phyloP scores from a whole-genome alignment of 2,113 vertebrate genomes.

The Burhinus oedicnemus region DNA sequence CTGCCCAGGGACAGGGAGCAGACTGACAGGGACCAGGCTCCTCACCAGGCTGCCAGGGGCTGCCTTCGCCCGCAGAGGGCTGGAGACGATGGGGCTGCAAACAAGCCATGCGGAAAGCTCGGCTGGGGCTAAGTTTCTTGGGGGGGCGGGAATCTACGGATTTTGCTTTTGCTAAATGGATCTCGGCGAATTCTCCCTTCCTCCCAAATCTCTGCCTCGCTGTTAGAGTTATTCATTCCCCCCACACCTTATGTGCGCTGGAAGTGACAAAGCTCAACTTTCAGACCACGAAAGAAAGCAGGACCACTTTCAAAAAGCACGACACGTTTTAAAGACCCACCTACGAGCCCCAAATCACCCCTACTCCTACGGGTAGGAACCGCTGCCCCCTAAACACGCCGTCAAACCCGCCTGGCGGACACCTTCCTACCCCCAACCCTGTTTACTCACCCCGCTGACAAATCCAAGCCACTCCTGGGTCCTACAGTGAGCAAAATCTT shows the following conservation, averaged over 20 bases:
- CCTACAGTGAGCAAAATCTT: not conserved
- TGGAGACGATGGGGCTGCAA: not conserved
- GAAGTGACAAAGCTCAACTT: conserved; percentile 16
- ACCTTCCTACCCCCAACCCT: not conserved
- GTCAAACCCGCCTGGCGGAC: not conserved
- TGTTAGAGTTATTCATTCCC: not conserved
- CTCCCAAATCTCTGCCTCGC: not conserved
- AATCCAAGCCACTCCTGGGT: not conserved
- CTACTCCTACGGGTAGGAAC: not conserved
- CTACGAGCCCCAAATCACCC: not conserved
- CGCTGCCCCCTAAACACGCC: not conserved
- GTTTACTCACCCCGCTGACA: not conserved
- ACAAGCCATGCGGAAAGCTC: not conserved
- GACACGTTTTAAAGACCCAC: accelerated
- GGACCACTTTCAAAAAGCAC: not conserved
- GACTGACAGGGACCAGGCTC: not conserved
- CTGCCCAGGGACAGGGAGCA: not conserved
- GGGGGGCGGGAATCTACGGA: not conserved
- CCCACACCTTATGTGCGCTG: not conserved
- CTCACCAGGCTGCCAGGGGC: not conserved
- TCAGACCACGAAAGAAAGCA: not conserved
- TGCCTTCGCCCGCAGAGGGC: not conserved
- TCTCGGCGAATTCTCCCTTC: not conserved
- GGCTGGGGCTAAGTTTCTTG: not conserved
- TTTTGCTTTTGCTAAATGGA: not conserved